A percentile compares a stretch with the other conserved stretches of the same genome.
These are phyloP conservation scores for Spea multiplicata DNA, from an alignment of 2,113 vertebrate genomes.

Conservation along the genomic window DNA sequence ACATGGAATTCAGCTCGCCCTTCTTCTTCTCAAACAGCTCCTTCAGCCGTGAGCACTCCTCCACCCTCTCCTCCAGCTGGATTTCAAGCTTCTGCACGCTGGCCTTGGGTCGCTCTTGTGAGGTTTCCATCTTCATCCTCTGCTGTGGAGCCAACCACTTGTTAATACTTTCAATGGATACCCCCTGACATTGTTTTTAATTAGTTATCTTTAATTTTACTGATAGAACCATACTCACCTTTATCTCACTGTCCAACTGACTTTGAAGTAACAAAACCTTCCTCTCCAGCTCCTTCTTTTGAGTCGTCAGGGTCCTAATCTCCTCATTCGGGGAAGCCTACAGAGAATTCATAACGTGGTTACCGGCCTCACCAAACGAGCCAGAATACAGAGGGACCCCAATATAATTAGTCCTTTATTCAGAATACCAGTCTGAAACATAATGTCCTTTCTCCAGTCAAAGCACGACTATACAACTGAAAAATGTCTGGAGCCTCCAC, in stretches of 20 bases:
- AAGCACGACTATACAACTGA: no score
- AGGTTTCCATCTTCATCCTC: conserved; percentile 58
- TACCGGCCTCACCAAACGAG: no score
- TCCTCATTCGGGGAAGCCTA: conserved; percentile 53
- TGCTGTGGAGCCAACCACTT: conserved; percentile 50
- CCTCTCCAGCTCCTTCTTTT: conserved; percentile 65
- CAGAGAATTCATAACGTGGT: conserved; percentile 2
- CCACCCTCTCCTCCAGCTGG: conserved; percentile 72
- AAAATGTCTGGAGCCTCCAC: background rate
- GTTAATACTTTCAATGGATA: no score
- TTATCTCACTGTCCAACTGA: conserved; percentile 67
- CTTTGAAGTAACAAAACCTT: conserved; percentile 73
- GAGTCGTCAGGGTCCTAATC: conserved; percentile 39
- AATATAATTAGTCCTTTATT: no score
- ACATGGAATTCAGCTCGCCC: conserved; percentile 73
- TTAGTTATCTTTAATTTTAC: background rate
- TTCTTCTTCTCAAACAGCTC: conserved; percentile 71
- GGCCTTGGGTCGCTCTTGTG: conserved; percentile 39
- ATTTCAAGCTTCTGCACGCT: conserved; percentile 64
- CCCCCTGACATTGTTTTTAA: background rate
- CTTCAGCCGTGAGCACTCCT: conserved; percentile 74
- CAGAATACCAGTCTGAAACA: no score
- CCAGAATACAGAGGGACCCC: no score
- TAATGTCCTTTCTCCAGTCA: no score
- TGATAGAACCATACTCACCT: conserved; percentile 58